Evolutionary conservation across 2,113 vertebrate genomes (phyloP).

Genomic region (Eubucco bourcierii): DNA sequence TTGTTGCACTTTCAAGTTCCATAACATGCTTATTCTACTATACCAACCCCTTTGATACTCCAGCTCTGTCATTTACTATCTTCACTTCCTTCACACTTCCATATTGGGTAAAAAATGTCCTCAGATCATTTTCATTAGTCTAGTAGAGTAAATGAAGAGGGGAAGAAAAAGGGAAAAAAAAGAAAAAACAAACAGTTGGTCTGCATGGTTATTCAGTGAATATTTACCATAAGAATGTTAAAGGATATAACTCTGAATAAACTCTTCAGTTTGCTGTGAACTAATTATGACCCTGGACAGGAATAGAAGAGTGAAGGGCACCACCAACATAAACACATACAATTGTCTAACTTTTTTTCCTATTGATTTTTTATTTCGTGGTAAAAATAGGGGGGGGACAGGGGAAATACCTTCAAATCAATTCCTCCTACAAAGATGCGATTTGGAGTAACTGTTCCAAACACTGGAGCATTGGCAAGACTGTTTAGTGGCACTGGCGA

Average conservation of each 20-base stretch:
- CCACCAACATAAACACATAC: not conserved
- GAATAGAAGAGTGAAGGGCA: not conserved
- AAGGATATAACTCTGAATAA: not conserved
- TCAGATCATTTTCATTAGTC: constrained; percentile 85
- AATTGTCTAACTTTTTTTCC: not conserved
- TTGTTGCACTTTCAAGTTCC: not conserved
- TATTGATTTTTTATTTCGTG: not conserved
- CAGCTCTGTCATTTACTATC: constrained; percentile 85
- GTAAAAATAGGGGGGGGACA: not conserved
- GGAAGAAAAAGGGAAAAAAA: not conserved
- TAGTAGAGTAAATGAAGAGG: constrained; percentile 60
- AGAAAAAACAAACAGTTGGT: not conserved
- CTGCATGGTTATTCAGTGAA: not conserved
- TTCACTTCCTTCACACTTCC: constrained; percentile 89
- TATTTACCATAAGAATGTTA: not conserved
- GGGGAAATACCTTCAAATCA: constrained; percentile 79
- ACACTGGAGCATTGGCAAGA: constrained; percentile 59
- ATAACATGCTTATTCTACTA: not conserved
- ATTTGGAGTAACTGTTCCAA: constrained; percentile 84
- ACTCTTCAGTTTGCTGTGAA: not conserved
- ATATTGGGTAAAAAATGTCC: constrained; percentile 83
- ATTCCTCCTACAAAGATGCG: constrained; percentile 90
- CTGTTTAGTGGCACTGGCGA: constrained; percentile 71
- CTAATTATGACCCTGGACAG: not conserved
- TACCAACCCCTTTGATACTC: constrained; percentile 88